Evolutionary conservation across 2,113 vertebrate species (phyloP).

Genomic region (Myxocyprinus asiaticus): DNA sequence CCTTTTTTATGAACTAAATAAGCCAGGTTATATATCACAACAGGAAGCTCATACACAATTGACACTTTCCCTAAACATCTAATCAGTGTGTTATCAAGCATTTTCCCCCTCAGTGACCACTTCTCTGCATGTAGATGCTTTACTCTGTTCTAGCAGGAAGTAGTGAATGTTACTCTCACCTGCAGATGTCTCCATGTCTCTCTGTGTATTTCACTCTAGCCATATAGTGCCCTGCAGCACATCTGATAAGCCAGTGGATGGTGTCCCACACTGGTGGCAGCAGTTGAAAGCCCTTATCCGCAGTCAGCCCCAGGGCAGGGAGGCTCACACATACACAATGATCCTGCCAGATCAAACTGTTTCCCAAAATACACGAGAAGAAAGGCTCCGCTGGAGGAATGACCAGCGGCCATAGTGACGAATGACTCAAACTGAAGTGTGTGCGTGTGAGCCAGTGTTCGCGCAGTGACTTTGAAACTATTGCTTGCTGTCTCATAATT

Average conservation of each 20-base stretch:
- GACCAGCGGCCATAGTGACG: slow-evolving; percentile 39
- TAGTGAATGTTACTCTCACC: background rate
- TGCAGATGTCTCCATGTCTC: background rate
- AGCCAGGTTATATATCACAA: no score
- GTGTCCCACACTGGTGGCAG: slow-evolving; percentile 22
- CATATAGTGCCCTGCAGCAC: slow-evolving; percentile 33
- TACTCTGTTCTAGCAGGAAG: background rate
- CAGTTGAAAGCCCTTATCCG: slow-evolving; percentile 37
- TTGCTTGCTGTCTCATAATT: no score
- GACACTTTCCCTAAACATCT: no score
- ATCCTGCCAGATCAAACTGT: slow-evolving; percentile 45
- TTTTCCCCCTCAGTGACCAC: no score
- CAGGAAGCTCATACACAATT: no score
- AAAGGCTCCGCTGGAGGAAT: slow-evolving; percentile 29
- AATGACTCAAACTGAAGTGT: background rate
- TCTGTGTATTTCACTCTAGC: background rate
- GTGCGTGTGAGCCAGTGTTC: no score
- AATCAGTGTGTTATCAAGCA: no score
- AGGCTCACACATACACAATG: slow-evolving; percentile 36
- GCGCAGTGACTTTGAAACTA: no score
- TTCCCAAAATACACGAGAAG: slow-evolving; percentile 32
- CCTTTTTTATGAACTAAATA: no score
- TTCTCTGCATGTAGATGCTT: background rate
- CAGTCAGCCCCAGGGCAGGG: slow-evolving; percentile 31
- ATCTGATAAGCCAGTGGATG: slow-evolving; percentile 39